Percentiles rank a stretch among this genome's conserved stretches.
These are phyloP conservation scores for Megaceryle maxima DNA, from an alignment of 2,113 vertebrate genomes.

Conservation along the genomic window DNA sequence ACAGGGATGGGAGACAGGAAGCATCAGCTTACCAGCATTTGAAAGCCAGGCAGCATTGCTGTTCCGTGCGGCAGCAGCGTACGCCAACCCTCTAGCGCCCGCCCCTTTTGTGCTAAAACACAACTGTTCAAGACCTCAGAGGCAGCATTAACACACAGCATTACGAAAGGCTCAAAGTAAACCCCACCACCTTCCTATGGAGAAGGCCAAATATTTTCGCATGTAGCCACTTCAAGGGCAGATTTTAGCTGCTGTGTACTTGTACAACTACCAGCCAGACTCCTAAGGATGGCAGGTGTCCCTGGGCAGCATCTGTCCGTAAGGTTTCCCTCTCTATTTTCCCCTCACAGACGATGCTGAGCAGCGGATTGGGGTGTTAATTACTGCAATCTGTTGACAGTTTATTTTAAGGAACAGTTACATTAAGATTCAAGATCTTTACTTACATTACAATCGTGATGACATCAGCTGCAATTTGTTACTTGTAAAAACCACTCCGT, in stretches of 20 bases:
- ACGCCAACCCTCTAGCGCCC: not conserved
- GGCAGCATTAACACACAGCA: not conserved
- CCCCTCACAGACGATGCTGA: not conserved
- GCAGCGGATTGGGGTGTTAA: not conserved
- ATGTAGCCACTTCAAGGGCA: not conserved
- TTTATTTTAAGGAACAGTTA: not conserved
- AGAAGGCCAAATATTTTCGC: not conserved
- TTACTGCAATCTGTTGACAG: not conserved
- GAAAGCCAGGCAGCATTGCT: not conserved
- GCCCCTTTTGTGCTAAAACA: not conserved
- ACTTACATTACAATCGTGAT: not conserved
- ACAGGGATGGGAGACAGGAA: conserved; percentile 34
- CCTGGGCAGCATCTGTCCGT: not conserved
- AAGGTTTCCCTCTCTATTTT: not conserved
- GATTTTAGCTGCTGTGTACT: not conserved
- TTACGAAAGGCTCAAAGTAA: not conserved
- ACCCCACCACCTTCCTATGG: not conserved
- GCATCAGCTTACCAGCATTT: conserved; percentile 1
- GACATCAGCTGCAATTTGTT: not conserved
- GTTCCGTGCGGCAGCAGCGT: not conserved
- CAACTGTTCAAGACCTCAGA: not conserved
- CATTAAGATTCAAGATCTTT: not conserved
- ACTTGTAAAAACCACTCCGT: not conserved
- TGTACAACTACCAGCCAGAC: not conserved
- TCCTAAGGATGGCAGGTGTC: not conserved